Percentiles rank a stretch among this genome's conserved stretches.
Evolutionary conservation across 2,113 vertebrate species (phyloP).

Genomic region (Cisticola juncidis): DNA sequence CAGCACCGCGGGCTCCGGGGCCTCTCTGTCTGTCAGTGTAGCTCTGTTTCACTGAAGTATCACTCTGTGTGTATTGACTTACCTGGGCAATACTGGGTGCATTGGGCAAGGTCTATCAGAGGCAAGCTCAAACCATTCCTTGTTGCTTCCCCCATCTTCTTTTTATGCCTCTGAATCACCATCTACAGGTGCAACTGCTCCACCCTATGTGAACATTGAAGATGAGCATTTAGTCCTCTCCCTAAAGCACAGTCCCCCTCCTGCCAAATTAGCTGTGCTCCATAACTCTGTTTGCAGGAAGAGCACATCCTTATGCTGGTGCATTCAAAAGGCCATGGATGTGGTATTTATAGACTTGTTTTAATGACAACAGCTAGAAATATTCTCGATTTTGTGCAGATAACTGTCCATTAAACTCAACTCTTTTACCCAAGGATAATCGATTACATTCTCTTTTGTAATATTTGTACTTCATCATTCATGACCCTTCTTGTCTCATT

Average conservation of each 20-base stretch:
- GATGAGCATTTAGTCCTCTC: background rate
- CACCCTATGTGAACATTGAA: rapidly evolving
- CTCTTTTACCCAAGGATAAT: background rate
- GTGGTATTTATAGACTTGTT: background rate
- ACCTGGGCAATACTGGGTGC: background rate
- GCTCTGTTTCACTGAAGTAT: background rate
- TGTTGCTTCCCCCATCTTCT: background rate
- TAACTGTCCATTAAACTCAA: background rate
- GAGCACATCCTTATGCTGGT: background rate
- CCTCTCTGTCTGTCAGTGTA: background rate
- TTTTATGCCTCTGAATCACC: background rate
- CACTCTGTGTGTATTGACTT: background rate
- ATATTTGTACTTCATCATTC: background rate
- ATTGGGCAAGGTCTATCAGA: background rate
- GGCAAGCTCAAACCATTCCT: background rate
- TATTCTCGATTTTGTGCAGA: background rate
- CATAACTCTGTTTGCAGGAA: background rate
- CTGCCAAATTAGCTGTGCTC: background rate
- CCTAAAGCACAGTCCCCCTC: background rate
- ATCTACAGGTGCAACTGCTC: background rate
- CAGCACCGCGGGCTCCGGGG: background rate
- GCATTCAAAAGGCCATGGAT: background rate
- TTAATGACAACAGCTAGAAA: background rate
- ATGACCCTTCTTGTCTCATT: background rate
- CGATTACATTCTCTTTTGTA: background rate